Conservation (phyloP, 2,797 vertebrate species). For the Pseudomugil tenellus region DNA sequence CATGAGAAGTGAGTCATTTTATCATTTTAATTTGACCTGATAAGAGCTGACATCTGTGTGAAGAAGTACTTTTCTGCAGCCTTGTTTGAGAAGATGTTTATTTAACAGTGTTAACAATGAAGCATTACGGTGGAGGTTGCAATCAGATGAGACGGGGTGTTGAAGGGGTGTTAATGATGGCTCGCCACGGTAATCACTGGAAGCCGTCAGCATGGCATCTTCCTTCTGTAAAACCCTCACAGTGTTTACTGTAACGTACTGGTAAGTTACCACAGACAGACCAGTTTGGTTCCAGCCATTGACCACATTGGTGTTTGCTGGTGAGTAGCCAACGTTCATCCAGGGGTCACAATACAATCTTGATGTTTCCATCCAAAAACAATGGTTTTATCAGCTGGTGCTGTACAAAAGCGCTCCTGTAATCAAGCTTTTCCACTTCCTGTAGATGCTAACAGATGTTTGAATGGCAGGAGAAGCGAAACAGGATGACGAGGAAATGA, state of each 20-base stretch:
- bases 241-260: no score
- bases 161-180: background rate
- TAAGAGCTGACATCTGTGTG: background rate
- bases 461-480: conserved; percentile 12
- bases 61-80: background rate
- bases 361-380: background rate
- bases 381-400: no score
- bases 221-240: no score
- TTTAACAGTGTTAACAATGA: background rate
- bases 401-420: conserved; percentile 36
- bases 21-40: background rate
- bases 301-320: background rate
- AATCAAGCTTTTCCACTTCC: conserved; percentile 51
- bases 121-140: background rate
- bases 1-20: background rate
- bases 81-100: background rate
- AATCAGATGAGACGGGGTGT: background rate
- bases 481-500: conserved; percentile 17
- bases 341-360: background rate
- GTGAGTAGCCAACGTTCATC: background rate
- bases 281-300: background rate
- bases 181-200: background rate
- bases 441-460: conserved; percentile 29
- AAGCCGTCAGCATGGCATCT: no score
- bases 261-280: no score